A percentile compares a stretch with the other conserved stretches of the same genome.
These are phyloP conservation scores for Tamias sibiricus DNA, from an alignment of 2,113 vertebrate species.

Conservation along the genomic window DNA sequence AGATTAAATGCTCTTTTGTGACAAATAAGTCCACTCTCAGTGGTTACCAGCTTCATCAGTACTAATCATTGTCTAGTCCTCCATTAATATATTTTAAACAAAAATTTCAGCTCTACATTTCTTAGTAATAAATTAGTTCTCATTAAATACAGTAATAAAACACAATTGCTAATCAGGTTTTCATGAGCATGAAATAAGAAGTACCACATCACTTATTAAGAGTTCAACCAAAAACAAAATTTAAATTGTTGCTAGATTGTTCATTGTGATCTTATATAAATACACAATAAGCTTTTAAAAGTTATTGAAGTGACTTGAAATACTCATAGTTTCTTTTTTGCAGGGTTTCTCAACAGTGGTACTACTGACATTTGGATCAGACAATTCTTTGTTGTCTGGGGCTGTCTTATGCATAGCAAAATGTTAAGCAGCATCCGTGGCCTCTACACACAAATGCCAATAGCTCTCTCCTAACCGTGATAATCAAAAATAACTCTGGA, in stretches of 20 bases:
- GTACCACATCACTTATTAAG: not conserved
- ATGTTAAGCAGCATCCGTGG: not conserved
- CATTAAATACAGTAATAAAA: not conserved
- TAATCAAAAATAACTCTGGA: not conserved
- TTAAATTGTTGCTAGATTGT: not conserved
- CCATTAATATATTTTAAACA: not conserved
- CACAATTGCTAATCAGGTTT: not conserved
- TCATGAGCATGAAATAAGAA: not conserved
- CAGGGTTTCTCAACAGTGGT: not conserved
- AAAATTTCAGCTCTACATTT: not conserved
- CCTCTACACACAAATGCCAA: not conserved
- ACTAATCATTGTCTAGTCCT: not conserved
- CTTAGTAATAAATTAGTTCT: slow-evolving; percentile 22
- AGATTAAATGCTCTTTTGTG: not conserved
- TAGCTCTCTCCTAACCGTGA: not conserved
- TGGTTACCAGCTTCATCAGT: not conserved
- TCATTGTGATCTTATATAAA: not conserved
- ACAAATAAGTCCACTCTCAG: not conserved
- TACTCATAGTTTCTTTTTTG: not conserved
- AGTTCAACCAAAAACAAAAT: not conserved
- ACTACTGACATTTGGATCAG: not conserved
- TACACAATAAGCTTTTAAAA: not conserved
- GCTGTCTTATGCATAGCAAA: not conserved
- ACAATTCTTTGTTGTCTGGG: not conserved
- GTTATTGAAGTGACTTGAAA: not conserved